phyloP scores from a whole-genome alignment of 2,888 invertebrate species.

The Caenorhabditis doughertyi region DNA sequence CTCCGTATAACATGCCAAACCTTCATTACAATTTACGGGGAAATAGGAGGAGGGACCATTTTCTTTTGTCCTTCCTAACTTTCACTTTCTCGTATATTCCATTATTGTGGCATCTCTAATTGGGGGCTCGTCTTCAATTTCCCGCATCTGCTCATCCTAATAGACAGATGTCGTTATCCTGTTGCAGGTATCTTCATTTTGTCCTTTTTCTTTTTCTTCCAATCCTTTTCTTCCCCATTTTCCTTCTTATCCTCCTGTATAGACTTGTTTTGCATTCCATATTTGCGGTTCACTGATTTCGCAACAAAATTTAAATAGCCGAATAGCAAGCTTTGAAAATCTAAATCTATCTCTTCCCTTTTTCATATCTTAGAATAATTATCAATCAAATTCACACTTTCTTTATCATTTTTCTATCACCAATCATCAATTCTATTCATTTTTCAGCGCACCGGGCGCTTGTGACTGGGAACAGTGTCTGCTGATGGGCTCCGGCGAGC shows the following conservation, averaged over 20 bases:
- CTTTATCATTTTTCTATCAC: neutral
- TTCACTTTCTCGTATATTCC: constrained; percentile 55
- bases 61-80: constrained; percentile 49
- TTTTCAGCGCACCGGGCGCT: constrained; percentile 68
- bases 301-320: constrained; percentile 44
- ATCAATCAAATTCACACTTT: constrained; percentile 35
- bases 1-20: constrained; percentile 20
- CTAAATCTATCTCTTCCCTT: constrained; percentile 9
- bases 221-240: constrained; percentile 1
- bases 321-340: constrained; percentile 46
- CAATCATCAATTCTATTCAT: constrained; percentile 9
- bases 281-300: constrained; percentile 60
- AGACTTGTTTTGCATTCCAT: constrained; percentile 52
- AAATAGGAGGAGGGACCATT: constrained; percentile 3
- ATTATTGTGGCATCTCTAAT: constrained; percentile 52
- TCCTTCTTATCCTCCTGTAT: constrained; percentile 35
- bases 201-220: neutral
- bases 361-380: constrained; percentile 4
- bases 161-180: constrained; percentile 49
- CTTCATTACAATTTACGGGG: constrained; percentile 35
- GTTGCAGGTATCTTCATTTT: constrained; percentile 48
- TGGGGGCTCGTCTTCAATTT: constrained; percentile 49
- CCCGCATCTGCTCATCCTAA: constrained; percentile 56
- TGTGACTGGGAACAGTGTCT: constrained; percentile 72
- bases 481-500: constrained; percentile 72